These are phyloP conservation scores for Prunella fulvescens DNA, from an alignment of 2,113 vertebrate genomes.

Conservation along the genomic window DNA sequence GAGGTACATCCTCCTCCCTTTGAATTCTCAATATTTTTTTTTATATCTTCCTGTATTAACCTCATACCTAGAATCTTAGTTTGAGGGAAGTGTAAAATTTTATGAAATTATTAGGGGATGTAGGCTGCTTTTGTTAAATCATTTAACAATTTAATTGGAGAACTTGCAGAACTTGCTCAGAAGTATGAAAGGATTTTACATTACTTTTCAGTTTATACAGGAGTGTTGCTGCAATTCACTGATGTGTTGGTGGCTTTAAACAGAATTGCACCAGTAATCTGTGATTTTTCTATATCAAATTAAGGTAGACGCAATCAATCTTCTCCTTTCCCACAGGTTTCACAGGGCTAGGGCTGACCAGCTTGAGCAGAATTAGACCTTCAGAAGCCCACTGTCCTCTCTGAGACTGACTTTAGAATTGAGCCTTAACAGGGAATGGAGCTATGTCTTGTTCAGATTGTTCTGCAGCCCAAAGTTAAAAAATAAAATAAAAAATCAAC, in stretches of 20 bases:
- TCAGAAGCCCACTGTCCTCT: not conserved
- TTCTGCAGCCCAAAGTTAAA: not conserved
- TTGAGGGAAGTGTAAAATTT: not conserved
- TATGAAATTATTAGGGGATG: not conserved
- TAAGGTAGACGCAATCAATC: not conserved
- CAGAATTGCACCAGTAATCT: not conserved
- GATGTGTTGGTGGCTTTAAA: not conserved
- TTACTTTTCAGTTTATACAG: no score
- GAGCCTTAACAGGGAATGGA: not conserved
- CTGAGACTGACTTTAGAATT: not conserved
- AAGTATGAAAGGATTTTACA: not conserved
- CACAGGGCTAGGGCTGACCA: not conserved
- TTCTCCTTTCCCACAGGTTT: not conserved
- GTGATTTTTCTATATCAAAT: not conserved
- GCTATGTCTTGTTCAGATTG: not conserved
- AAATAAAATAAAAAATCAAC: not conserved
- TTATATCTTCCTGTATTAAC: not conserved
- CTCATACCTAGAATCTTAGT: not conserved
- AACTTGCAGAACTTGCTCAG: not conserved
- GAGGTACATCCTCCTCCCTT: not conserved
- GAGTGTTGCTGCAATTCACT: not conserved
- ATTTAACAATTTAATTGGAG: not conserved
- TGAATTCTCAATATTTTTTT: not conserved
- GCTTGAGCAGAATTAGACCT: not conserved
- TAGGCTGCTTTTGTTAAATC: not conserved